Conservation (phyloP, 1,140 invertebrate species). For the Neodiprion fabricii region DNA sequence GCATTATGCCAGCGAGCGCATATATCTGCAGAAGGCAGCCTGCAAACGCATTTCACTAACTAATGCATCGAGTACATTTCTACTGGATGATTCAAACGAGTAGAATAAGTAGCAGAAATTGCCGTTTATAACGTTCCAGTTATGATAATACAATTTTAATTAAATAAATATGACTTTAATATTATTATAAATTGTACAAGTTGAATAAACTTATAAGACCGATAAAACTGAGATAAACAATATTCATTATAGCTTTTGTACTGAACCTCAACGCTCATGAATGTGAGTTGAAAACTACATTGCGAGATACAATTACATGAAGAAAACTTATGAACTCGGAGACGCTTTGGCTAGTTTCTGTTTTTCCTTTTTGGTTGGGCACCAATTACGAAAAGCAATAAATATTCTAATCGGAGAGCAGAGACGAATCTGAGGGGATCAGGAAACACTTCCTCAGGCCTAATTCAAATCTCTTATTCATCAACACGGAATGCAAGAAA, state of each 20-base stretch:
- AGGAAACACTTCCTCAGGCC: no score
- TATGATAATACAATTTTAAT: conserved; percentile 42
- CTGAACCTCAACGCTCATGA: no score
- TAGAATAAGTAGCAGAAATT: conserved; percentile 25
- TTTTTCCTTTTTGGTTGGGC: no score
- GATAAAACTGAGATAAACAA: background rate
- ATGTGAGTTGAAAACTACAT: no score
- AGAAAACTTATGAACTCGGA: no score
- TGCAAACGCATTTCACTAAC: conserved; percentile 19
- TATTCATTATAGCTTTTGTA: background rate
- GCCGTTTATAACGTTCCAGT: conserved; percentile 34
- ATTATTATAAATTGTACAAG: conserved; percentile 17
- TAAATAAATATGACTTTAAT: conserved; percentile 35
- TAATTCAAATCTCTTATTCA: no score
- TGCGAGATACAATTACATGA: no score
- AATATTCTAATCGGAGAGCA: no score
- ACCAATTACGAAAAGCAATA: no score
- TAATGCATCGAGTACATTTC: conserved; percentile 23
- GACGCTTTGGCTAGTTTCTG: no score
- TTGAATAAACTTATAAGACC: conserved; percentile 10
- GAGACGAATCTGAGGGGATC: no score
- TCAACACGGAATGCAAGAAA: no score
- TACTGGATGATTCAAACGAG: conserved; percentile 23
- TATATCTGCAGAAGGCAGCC: conserved; percentile 22
- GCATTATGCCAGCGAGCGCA: conserved; percentile 10